Evolutionary conservation across 2,888 invertebrate species (phyloP), one percentile per base, ranked within the genome.

Genomic region (Coremacera marginata): DNA sequence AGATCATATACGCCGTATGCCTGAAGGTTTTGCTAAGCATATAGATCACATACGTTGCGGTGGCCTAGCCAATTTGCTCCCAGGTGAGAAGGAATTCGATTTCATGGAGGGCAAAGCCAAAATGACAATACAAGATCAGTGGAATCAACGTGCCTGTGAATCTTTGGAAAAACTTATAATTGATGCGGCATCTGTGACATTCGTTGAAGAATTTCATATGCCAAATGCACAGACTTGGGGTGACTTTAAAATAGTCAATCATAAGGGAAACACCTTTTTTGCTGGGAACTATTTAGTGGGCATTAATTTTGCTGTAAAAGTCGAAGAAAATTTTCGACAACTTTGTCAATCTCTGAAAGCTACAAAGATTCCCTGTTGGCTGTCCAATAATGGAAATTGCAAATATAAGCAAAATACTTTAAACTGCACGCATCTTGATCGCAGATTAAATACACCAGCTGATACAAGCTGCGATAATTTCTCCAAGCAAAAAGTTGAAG

Each of bases 401-500:
- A 83, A 84, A 63, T 75, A 81, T 49, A 83, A 80, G 75, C 34
- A 68, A n/a, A 81, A 83, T 52, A 77, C 76, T 25, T 80, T 55
- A 34, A 81, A 44, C 31, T 78, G 44, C 76, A 74, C 52, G 1
- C 9, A 44, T 5, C 25, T 2, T 5, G 51, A 51, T 19, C 14
- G 72, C 57, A 34, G 51, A 62, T 31, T 70, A 25, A 71, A 68
- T 57, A 25, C 11, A 37, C 16, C 78, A 62, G 57, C 65, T 9
- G 79, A 80, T n/a, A 74, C 79, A 68, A 77, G 77, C 57, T 74
- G 75, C n/a, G 77, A 79, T 80, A 37, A 68, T 37, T 79, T 80
- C n/a, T 81, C 83, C 3, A 84, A 84, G 70, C 82, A 81, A 25
- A 84, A 84, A 55, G 84, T 84, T 0, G 82, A 83, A 62, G 84